phyloP scores from a whole-genome alignment of 2,113 vertebrate species.

The Hoplias malabaricus region DNA sequence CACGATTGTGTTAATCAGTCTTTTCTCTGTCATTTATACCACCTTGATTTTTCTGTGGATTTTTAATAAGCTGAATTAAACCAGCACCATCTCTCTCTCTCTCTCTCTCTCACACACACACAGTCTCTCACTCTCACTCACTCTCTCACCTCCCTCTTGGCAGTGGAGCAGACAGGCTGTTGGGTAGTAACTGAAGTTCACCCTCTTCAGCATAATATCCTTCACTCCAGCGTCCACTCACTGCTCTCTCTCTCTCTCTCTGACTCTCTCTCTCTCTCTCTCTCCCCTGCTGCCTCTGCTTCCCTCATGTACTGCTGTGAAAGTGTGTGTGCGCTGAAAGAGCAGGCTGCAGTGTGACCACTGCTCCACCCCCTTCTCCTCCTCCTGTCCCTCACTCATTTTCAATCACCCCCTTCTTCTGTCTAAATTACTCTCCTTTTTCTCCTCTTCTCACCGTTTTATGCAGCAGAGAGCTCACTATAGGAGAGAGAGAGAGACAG shows the following conservation, averaged over 20 bases:
- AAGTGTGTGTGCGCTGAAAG: not conserved
- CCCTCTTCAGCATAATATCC: constrained; percentile 4
- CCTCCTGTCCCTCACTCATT: not conserved
- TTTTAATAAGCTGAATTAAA: not conserved
- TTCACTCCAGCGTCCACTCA: not conserved
- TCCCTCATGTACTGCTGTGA: not conserved
- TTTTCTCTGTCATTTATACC: constrained; percentile 3
- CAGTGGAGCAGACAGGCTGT: not conserved
- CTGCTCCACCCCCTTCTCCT: constrained; percentile 21
- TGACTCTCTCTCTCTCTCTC: not conserved
- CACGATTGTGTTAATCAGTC: constrained; percentile 53
- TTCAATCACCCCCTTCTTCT: not conserved
- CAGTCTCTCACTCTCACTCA: constrained; percentile 26
- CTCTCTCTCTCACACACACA: constrained; percentile 20
- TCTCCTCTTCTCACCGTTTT: not conserved
- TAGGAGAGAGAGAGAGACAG: not conserved
- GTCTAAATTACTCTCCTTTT: not conserved
- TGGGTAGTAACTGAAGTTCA: constrained; percentile 14
- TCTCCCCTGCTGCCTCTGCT: not conserved
- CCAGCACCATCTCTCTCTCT: not conserved
- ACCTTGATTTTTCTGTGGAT: not conserved
- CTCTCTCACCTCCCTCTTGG: not conserved
- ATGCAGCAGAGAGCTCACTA: not conserved
- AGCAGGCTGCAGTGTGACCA: constrained; percentile 20
- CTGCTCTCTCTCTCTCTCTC: not conserved